Percentiles rank a stretch among this genome's conserved stretches.
These are phyloP conservation scores for Hanleya hanleyi DNA, from an alignment of 2,888 invertebrate species.

Conservation along the genomic window DNA sequence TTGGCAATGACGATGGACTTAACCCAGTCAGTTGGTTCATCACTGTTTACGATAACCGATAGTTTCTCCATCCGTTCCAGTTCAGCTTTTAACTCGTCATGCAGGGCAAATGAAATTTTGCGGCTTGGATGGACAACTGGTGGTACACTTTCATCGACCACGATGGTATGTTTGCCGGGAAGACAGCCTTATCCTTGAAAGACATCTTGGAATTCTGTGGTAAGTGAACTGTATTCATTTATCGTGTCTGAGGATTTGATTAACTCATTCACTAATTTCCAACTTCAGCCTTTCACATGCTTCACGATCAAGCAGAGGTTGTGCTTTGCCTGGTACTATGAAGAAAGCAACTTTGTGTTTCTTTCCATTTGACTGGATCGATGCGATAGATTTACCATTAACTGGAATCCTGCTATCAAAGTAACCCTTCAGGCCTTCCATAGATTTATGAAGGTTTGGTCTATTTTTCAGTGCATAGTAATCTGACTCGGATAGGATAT, in stretches of 20 bases:
- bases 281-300: background rate
- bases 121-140: conserved; percentile 34
- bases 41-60: conserved; percentile 16
- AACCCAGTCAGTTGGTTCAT: conserved; percentile 18
- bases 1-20: conserved; percentile 19
- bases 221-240: background rate
- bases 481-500: background rate
- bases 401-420: background rate
- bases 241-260: too few relatives aligned
- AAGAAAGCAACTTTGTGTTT: too few relatives aligned
- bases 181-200: conserved; percentile 36
- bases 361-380: too few relatives aligned
- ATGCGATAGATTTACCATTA: background rate
- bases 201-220: conserved; percentile 22
- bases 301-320: background rate
- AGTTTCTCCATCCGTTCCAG: conserved; percentile 21
- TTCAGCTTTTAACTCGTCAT: conserved; percentile 25
- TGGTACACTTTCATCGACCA: conserved; percentile 6
- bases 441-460: background rate
- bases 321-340: background rate
- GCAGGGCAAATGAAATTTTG: conserved; percentile 31
- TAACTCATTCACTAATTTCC: background rate
- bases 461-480: background rate
- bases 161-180: conserved; percentile 33
- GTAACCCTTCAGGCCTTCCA: background rate